Conservation (phyloP, 1,140 invertebrate genomes). For the Brachionus rubens region DNA sequence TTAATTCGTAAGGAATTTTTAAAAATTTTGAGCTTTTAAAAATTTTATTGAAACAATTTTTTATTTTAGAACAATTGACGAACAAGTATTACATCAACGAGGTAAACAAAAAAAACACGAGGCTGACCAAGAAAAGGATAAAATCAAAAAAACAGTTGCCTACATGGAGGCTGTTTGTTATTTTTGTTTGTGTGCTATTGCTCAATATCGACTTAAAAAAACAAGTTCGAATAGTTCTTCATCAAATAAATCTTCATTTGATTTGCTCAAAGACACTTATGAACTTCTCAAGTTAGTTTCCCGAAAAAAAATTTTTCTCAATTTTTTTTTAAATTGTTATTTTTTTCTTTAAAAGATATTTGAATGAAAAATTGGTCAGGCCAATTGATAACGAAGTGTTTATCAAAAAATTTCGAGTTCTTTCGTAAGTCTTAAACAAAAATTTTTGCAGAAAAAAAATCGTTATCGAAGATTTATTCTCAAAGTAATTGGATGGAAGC, state of each 20-base stretch:
- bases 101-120: slow-evolving; percentile 46
- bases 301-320: neutral
- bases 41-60: neutral
- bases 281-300: neutral
- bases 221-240: slow-evolving; percentile 13
- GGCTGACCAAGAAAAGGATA: slow-evolving; percentile 33
- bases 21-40: neutral
- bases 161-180: slow-evolving; percentile 46
- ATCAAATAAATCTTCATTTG: slow-evolving; percentile 41
- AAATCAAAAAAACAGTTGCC: slow-evolving; percentile 12
- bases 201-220: slow-evolving; percentile 44
- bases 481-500: slow-evolving; percentile 45
- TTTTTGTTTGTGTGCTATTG: slow-evolving; percentile 41
- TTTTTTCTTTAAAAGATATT: neutral
- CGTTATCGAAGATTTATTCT: neutral
- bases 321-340: neutral
- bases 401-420: slow-evolving; percentile 42
- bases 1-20: slow-evolving; percentile 2
- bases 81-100: slow-evolving; percentile 27
- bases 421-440: slow-evolving; percentile 44
- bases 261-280: slow-evolving; percentile 43
- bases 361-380: slow-evolving; percentile 29
- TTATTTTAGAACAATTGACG: slow-evolving; percentile 8
- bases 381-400: slow-evolving; percentile 38
- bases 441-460: too few species aligned